Conservation (phyloP, 2,888 invertebrate genomes). For the Drosophila sordidula region DNA sequence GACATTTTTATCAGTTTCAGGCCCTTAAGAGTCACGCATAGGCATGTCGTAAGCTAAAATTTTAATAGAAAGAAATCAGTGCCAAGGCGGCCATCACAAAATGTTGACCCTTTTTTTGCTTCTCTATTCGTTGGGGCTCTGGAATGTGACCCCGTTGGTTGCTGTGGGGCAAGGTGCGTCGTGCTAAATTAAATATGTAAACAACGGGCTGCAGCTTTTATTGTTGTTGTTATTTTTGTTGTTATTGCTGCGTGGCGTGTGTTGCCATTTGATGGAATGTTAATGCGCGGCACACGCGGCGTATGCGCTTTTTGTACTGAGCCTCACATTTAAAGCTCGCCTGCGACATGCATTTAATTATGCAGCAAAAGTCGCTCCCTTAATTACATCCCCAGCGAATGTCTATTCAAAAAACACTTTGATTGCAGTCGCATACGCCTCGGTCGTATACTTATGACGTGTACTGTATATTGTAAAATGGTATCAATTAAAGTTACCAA, state of each 20-base stretch:
- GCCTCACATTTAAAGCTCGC: constrained; percentile 12
- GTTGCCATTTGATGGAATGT: constrained; percentile 42
- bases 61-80: constrained; percentile 71
- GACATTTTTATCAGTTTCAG: constrained; percentile 75
- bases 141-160: constrained; percentile 28
- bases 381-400: constrained; percentile 51
- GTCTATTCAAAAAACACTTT: constrained; percentile 26
- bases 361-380: constrained; percentile 62
- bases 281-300: constrained; percentile 64
- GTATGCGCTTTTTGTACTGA: constrained; percentile 40
- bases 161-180: constrained; percentile 56
- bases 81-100: constrained; percentile 56
- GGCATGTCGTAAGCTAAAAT: constrained; percentile 66
- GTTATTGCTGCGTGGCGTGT: constrained; percentile 50
- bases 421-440: not conserved
- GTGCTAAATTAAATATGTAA: constrained; percentile 73
- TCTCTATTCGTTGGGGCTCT: constrained; percentile 4
- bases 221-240: constrained; percentile 38
- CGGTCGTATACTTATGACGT: constrained; percentile 11
- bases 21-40: constrained; percentile 54
- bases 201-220: constrained; percentile 47
- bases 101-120: constrained; percentile 65
- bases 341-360: constrained; percentile 53
- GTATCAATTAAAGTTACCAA: constrained; percentile 68
- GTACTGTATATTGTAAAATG: constrained; percentile 27